Percentiles rank a stretch among this genome's conserved stretches.
phyloP scores from a whole-genome alignment of 2,113 vertebrate genomes.

The Centropus unirufus region DNA sequence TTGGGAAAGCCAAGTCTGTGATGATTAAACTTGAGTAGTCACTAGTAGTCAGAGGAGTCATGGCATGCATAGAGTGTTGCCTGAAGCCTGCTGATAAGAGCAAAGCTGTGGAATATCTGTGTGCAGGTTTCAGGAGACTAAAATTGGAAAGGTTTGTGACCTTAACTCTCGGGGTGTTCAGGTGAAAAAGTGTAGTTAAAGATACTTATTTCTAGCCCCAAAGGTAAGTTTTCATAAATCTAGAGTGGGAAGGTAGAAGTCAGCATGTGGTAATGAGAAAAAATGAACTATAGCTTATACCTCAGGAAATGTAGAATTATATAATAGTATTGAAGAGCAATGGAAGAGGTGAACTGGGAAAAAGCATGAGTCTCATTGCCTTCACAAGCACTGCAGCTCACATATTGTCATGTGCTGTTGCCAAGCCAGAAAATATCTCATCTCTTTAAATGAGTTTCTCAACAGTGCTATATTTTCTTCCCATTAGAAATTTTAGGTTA shows the following conservation, averaged over 20 bases:
- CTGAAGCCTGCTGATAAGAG: neutral
- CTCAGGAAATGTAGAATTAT: neutral
- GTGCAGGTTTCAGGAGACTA: neutral
- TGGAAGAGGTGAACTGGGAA: neutral
- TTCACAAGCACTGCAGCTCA: neutral
- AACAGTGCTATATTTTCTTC: neutral
- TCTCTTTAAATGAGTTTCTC: neutral
- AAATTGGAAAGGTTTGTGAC: constrained; percentile 8
- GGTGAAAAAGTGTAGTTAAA: neutral
- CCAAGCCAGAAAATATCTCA: neutral
- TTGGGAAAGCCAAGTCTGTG: neutral
- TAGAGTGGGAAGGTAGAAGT: neutral
- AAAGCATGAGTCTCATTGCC: neutral
- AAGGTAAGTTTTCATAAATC: neutral
- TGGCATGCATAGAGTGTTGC: neutral
- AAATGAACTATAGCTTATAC: neutral
- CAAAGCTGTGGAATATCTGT: neutral
- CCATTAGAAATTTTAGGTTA: neutral
- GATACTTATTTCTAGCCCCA: neutral
- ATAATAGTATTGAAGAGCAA: neutral
- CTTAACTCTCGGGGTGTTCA: neutral
- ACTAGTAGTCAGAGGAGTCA: neutral
- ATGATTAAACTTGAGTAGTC: neutral
- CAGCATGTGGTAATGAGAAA: neutral
- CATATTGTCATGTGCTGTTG: fast-evolving